Evolutionary conservation across 2,113 vertebrate genomes (phyloP).

Genomic region (Scomber japonicus): DNA sequence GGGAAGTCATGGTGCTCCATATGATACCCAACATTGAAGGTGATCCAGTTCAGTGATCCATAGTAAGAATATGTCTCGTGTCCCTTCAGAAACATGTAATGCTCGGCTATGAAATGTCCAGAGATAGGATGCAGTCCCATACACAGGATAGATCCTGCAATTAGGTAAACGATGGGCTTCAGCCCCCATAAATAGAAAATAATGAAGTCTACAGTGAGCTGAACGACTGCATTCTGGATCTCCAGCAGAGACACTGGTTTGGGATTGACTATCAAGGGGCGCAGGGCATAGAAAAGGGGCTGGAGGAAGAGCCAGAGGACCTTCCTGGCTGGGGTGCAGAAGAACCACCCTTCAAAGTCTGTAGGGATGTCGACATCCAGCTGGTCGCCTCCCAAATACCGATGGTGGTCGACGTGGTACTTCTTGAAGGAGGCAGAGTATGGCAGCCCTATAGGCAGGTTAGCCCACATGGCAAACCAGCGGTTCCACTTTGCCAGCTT

Average conservation of each 20-base stretch:
- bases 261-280: constrained; percentile 92
- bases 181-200: constrained; percentile 91
- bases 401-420: constrained; percentile 97
- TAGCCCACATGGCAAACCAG: constrained; percentile 97
- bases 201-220: constrained; percentile 85
- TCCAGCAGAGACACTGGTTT: constrained; percentile 92
- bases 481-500: constrained; percentile 89
- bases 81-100: constrained; percentile 97
- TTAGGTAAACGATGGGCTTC: constrained; percentile 92
- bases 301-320: constrained; percentile 93
- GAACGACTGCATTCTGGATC: constrained; percentile 87
- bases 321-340: constrained; percentile 92
- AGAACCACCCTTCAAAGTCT: constrained; percentile 94
- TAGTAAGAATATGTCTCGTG: constrained; percentile 99
- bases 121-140: constrained; percentile 97
- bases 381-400: constrained; percentile 92
- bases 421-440: constrained; percentile 98
- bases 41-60: constrained; percentile 93
- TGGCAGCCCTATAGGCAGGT: constrained; percentile 93
- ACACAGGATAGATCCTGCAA: constrained; percentile 91
- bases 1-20: constrained; percentile 99
- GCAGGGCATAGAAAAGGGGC: constrained; percentile 91
- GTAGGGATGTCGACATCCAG: constrained; percentile 96
- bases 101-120: constrained; percentile 98
- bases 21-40: constrained; percentile 98